Percentiles rank a stretch among this genome's conserved stretches.
Conservation (phyloP, 2,113 vertebrate species). For the Pica pica region DNA sequence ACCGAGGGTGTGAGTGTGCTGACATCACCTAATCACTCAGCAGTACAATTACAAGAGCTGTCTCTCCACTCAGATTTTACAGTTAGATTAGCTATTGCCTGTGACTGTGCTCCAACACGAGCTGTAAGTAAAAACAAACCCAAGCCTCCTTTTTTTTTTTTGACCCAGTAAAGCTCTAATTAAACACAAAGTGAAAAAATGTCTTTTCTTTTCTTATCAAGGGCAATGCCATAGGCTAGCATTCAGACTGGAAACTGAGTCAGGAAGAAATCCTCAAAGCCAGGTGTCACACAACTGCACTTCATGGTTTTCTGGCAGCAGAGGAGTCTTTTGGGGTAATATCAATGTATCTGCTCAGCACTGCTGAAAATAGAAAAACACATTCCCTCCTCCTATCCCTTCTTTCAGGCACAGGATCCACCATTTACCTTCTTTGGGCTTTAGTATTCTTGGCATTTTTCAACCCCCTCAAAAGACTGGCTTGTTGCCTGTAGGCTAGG, state of each 20-base stretch:
- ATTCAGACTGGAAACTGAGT: not conserved
- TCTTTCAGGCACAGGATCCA: not conserved
- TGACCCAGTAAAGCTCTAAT: not conserved
- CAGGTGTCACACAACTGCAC: not conserved
- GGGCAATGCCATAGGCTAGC: not conserved
- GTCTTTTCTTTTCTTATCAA: not conserved
- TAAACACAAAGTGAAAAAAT: not conserved
- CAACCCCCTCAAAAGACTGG: not conserved
- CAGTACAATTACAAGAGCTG: not conserved
- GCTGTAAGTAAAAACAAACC: not conserved
- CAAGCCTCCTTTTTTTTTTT: not conserved
- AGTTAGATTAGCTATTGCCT: slow-evolving; percentile 53
- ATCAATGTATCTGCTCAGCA: not conserved
- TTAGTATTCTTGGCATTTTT: not conserved
- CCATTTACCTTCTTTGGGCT: not conserved
- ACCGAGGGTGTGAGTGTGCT: not conserved
- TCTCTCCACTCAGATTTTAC: slow-evolving; percentile 45
- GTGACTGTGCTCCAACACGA: not conserved
- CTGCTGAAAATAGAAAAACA: not conserved
- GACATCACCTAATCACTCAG: slow-evolving; percentile 31
- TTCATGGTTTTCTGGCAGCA: not conserved
- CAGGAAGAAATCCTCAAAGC: not conserved
- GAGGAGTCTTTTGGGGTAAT: not conserved
- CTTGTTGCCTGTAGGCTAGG: not conserved
- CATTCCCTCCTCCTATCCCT: not conserved